Percentiles rank a stretch among this genome's conserved stretches.
phyloP scores from a whole-genome alignment of 2,888 invertebrate species.

The Endomychus coccineus region DNA sequence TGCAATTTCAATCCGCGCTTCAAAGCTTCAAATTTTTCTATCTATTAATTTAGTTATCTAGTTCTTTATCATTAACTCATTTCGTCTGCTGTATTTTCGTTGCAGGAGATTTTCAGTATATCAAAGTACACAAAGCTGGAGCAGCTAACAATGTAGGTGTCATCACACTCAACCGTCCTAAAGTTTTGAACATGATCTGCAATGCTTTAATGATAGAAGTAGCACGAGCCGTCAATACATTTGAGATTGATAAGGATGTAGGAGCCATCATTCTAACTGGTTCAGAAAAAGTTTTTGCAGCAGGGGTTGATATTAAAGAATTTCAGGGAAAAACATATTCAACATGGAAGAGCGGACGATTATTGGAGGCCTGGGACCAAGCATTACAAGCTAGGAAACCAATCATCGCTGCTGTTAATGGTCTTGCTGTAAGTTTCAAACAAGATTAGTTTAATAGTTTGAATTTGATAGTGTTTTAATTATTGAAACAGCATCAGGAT shows the following conservation, averaged over 20 bases:
- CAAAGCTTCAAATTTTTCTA: too few species aligned
- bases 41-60: too few species aligned
- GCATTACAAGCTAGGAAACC: conserved; percentile 78
- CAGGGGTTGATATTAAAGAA: conserved; percentile 96
- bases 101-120: conserved; percentile 59
- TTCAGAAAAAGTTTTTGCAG: conserved; percentile 65
- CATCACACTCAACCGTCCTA: conserved; percentile 88
- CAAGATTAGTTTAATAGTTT: too few species aligned
- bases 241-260: conserved; percentile 65
- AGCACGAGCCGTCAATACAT: conserved; percentile 57
- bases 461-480: too few species aligned
- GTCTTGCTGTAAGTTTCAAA: conserved; percentile 81
- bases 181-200: conserved; percentile 93
- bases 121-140: conserved; percentile 75
- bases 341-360: conserved; percentile 60
- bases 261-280: conserved; percentile 92
- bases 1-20: too few species aligned
- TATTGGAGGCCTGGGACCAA: conserved; percentile 78
- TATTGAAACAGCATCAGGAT: too few species aligned
- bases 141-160: conserved; percentile 85
- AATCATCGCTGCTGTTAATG: conserved; percentile 96
- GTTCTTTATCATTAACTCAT: too few species aligned
- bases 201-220: conserved; percentile 82
- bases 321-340: conserved; percentile 77
- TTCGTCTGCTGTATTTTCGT: too few species aligned